Base-by-base conservation (phyloP, 2,113 vertebrate genomes). In the Sylvicapra grimmia region DNA sequence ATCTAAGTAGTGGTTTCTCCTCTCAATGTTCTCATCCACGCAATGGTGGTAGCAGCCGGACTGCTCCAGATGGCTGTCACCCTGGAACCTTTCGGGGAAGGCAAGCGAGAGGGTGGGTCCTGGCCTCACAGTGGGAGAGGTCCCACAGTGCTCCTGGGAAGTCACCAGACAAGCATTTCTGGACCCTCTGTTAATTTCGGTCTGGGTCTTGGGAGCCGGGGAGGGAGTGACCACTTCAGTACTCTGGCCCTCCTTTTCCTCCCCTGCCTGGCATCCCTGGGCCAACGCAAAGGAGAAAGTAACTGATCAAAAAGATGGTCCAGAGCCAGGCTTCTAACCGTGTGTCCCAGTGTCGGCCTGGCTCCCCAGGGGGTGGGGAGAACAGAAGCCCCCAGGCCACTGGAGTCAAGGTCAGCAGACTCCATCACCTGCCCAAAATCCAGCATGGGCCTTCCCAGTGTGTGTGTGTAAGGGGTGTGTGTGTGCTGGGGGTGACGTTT, bases 1-100 rank as follows among this genome's bases (percentile, higher is more conserved):
- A 98, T 99, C 99, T 98, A 99, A 99, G 98, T 99, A 99, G 99
- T 99, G 99, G 99, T 99, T 99, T 99, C 99, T 99, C 98, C 99
- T 99, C 98, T 99, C 99, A 89, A 99, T 99, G 98, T 99, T 99
- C 99, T 99, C 99, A 93, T 99, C 99, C 93, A 99, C 99, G 53
- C 99, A 99, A 94, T 99, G 99, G 97, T 99, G 99, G 97, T 99
- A 99, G 99, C 99, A 99, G 98, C 99, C 99, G 27, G 99, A 98
- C 98, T 99, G 99, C 95, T 99, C 99, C 97, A 99, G 98, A 98
- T 99, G 99, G 98, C 99, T 99, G 98, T 99, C 99, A 53, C 99
- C 99, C 98, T 99, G 99, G 99, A 99, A 99, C 99, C 99, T 99
- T 98, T 44, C 92, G 97, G 79, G 96, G 96, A 98, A 97, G 31